Base-by-base conservation (phyloP, 1,140 invertebrate species). In the Diploscapter pachys region DNA sequence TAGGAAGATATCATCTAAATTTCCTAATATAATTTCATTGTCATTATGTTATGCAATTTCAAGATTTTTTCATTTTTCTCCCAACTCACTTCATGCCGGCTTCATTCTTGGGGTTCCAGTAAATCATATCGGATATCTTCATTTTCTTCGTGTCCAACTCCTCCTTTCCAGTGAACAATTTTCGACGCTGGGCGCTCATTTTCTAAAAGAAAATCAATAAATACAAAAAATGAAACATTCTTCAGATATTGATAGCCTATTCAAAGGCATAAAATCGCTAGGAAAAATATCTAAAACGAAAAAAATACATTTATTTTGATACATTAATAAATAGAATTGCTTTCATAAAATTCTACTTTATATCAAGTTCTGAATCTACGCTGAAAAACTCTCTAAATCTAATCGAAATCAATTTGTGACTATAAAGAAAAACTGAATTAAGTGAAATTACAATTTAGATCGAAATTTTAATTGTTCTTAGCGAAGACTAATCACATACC, bases 101-200 rank as follows among this genome's bases (percentile, higher is more conserved):
- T 48, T 68, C 73, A 5, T 74, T 74, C n/a, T 50, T 59, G 57
- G 73, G 73, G 53, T 74, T 74, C 73, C 73, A 74, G 31, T 54
- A 55, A 6, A 64, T 69, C 73, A 74, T 57, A 62, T 74, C 73
- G 13, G 64, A 66, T 55, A 74, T 74, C n/a, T 65, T 64, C 73
- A 65, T 66, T 5, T 51, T 74, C 49, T 74, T 74, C 49, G 73
- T 74, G 50, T 74, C 73, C 56, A 74, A 50, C n/a, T 67, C 64
- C 51, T 74, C 73, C 51, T 62, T 53, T 55, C 73, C 73, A 53
- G 50, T 62, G 73, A 74, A 74, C 53, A 56, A 11, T 61, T 61
- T 70, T 51, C 62, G 59, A 2, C 62, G 56, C 3, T 59, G 55
- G 13, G 55, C 9, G 59, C 4, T 56, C 13, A 61, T 70, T 50